Evolutionary conservation across 2,888 invertebrate genomes (phyloP).

Genomic region (Romanomermis culicivorax): DNA sequence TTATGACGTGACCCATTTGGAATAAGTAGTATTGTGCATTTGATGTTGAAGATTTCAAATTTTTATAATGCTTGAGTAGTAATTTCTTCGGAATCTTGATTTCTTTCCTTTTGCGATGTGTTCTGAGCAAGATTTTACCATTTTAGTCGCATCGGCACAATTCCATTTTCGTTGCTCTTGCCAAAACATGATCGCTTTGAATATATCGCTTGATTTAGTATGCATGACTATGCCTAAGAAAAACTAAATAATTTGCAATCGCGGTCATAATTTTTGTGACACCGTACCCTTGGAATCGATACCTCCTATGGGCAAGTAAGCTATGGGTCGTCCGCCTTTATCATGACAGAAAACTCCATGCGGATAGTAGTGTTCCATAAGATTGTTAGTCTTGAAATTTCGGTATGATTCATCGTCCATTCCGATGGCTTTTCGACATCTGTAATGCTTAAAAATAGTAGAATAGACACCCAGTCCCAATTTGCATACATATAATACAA

Average conservation of each 20-base stretch:
- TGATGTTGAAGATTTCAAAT: no score
- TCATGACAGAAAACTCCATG: neutral
- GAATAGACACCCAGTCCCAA: no score
- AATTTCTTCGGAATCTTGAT: no score
- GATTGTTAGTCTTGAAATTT: neutral
- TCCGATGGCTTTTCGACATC: neutral
- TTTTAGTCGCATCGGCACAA: neutral
- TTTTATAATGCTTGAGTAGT: no score
- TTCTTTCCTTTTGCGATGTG: neutral
- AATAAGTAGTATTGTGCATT: no score
- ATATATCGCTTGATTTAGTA: neutral
- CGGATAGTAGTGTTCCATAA: conserved; percentile 2
- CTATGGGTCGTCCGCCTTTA: neutral
- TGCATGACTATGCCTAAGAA: neutral
- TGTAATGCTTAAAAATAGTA: conserved; percentile 3
- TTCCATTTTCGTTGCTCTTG: neutral
- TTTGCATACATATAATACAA: no score
- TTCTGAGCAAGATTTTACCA: neutral
- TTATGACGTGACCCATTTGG: no score
- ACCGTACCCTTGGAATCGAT: conserved; percentile 3
- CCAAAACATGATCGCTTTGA: conserved; percentile 1
- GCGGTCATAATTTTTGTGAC: neutral
- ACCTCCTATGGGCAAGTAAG: conserved; percentile 1
- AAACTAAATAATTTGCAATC: neutral
- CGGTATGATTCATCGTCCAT: neutral